Percentiles rank a stretch among this genome's conserved stretches.
These are phyloP conservation scores for Sabellastarte sp. DNA, from an alignment of 2,888 invertebrate genomes.

Conservation along the genomic window DNA sequence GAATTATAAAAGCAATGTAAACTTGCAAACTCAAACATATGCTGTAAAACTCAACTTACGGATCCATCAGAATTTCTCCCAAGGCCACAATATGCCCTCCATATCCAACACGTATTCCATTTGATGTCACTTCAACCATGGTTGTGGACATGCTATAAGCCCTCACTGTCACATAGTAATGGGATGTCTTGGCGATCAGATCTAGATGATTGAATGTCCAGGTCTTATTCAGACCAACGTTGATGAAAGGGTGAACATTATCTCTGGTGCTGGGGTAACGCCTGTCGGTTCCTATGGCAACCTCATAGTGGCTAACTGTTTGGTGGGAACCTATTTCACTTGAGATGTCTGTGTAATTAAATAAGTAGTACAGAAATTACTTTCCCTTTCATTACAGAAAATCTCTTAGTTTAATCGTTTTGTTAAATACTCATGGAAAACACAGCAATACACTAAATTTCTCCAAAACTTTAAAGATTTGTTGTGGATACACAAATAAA, in stretches of 20 bases:
- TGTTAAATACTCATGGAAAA: too few species aligned
- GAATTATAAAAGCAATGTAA: too few species aligned
- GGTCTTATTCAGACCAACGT: slow-evolving; percentile 16
- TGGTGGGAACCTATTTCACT: slow-evolving; percentile 8
- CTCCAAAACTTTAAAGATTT: too few species aligned
- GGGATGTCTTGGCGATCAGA: slow-evolving; percentile 10
- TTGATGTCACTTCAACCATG: slow-evolving; percentile 18
- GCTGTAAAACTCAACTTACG: neutral
- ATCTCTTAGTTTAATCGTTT: too few species aligned
- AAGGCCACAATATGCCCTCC: neutral
- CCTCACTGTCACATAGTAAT: slow-evolving; percentile 18
- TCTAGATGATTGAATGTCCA: slow-evolving; percentile 8
- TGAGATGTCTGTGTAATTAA: too few species aligned
- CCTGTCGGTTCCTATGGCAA: slow-evolving; percentile 17
- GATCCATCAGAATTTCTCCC: neutral
- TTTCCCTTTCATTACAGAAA: too few species aligned
- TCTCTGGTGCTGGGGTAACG: slow-evolving; percentile 14
- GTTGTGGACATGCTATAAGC: slow-evolving; percentile 12
- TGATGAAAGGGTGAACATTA: slow-evolving; percentile 14
- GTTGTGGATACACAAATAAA: too few species aligned
- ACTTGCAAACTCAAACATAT: too few species aligned
- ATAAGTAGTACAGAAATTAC: too few species aligned
- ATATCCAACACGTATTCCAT: slow-evolving; percentile 16
- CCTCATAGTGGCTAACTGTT: slow-evolving; percentile 14
- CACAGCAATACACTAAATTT: too few species aligned